Conservation (phyloP, 2,113 vertebrate species). For the Thunnus maccoyii region DNA sequence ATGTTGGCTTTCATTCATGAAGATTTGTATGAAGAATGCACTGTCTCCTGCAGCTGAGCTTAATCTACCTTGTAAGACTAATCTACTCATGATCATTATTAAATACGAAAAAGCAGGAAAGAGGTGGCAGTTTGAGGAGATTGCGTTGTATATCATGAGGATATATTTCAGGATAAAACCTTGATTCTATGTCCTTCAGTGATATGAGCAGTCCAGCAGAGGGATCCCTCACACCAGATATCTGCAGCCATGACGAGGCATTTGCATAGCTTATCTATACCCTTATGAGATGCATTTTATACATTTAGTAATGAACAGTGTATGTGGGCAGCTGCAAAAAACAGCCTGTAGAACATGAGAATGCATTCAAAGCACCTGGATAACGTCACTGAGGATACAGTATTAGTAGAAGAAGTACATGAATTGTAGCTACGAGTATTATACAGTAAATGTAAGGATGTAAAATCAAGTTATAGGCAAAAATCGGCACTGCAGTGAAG, state of each 20-base stretch:
- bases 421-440: neutral
- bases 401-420: constrained; percentile 5
- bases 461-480: constrained; percentile 50
- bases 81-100: neutral
- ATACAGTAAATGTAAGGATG: neutral
- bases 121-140: constrained; percentile 18
- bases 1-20: constrained; percentile 21
- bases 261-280: constrained; percentile 68
- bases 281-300: constrained; percentile 38
- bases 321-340: constrained; percentile 14
- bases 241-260: constrained; percentile 60
- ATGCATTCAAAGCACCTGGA: constrained; percentile 56
- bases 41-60: constrained; percentile 20
- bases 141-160: neutral
- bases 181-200: neutral
- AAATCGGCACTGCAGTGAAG: constrained; percentile 62
- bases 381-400: constrained; percentile 41
- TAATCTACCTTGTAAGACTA: neutral
- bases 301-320: constrained; percentile 52
- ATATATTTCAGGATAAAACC: constrained; percentile 14
- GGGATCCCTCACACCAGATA: constrained; percentile 56
- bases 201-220: constrained; percentile 58
- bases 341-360: constrained; percentile 21
- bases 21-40: neutral
- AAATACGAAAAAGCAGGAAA: constrained; percentile 17